Percentiles rank a stretch among this genome's conserved stretches.
These are phyloP conservation scores for Philereme transversata DNA, from an alignment of 2,888 invertebrate species.

Conservation along the genomic window DNA sequence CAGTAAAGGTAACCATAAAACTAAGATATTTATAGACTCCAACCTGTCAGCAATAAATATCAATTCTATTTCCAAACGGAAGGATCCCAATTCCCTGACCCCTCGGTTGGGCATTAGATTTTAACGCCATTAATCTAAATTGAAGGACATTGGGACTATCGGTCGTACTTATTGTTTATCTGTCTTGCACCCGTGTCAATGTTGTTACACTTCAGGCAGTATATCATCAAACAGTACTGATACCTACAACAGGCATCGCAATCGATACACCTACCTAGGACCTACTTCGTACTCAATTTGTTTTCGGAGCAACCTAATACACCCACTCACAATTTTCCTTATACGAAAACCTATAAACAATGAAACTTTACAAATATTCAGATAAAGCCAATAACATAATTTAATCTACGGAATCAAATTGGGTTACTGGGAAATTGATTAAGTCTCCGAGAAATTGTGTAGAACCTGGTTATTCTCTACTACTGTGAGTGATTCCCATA, in stretches of 20 bases:
- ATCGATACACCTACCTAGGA: too few species aligned
- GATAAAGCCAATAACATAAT: not conserved
- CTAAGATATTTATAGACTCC: constrained; percentile 18
- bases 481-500: not conserved
- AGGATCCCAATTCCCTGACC: constrained; percentile 35
- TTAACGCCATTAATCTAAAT: constrained; percentile 56
- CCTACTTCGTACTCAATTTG: too few species aligned
- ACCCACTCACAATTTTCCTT: too few species aligned
- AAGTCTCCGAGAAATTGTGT: not conserved
- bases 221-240: not conserved
- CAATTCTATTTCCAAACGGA: constrained; percentile 48
- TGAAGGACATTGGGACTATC: constrained; percentile 37
- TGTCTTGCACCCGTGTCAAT: constrained; percentile 35
- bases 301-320: too few species aligned
- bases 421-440: not conserved
- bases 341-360: too few species aligned
- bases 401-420: not conserved
- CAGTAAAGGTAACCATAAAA: not conserved
- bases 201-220: constrained; percentile 1
- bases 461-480: not conserved
- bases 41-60: constrained; percentile 39
- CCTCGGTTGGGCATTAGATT: constrained; percentile 44
- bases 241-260: not conserved
- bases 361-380: too few species aligned
- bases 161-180: constrained; percentile 39